Conservation (phyloP, 2,797 vertebrate genomes). For the Argentina silus region DNA sequence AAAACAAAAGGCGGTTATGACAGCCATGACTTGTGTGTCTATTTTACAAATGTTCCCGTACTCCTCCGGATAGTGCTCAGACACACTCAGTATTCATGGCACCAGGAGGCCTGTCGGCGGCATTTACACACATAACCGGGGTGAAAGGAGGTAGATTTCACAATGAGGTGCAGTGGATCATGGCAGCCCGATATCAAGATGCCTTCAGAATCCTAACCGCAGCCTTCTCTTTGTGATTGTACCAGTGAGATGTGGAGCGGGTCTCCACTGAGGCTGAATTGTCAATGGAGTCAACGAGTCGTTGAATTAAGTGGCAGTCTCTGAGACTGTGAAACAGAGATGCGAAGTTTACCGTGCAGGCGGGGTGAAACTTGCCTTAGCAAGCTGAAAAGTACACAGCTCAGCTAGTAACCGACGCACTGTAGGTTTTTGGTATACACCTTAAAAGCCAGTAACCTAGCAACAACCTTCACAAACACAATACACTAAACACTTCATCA, state of each 20-base stretch:
- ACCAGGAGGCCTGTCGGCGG: conserved; percentile 58
- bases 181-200: conserved; percentile 58
- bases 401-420: no score
- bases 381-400: neutral
- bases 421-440: neutral
- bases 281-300: conserved; percentile 49
- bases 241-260: conserved; percentile 42
- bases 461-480: neutral
- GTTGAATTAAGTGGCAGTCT: conserved; percentile 39
- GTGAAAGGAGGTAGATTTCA: conserved; percentile 70
- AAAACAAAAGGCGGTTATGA: conserved; percentile 65
- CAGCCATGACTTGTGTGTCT: conserved; percentile 56
- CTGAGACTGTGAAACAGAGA: conserved; percentile 31
- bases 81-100: conserved; percentile 66
- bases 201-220: conserved; percentile 45
- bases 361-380: conserved; percentile 30
- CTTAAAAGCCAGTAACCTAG: neutral
- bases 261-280: conserved; percentile 42
- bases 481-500: neutral
- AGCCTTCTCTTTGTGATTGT: conserved; percentile 42
- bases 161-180: conserved; percentile 65
- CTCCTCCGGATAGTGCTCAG: conserved; percentile 58
- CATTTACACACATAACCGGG: conserved; percentile 72
- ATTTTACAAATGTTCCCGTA: conserved; percentile 60
- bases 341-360: conserved; percentile 29